These are phyloP conservation scores for Notarius quadriscutis DNA, from an alignment of 2,113 vertebrate genomes.

Conservation along the genomic window DNA sequence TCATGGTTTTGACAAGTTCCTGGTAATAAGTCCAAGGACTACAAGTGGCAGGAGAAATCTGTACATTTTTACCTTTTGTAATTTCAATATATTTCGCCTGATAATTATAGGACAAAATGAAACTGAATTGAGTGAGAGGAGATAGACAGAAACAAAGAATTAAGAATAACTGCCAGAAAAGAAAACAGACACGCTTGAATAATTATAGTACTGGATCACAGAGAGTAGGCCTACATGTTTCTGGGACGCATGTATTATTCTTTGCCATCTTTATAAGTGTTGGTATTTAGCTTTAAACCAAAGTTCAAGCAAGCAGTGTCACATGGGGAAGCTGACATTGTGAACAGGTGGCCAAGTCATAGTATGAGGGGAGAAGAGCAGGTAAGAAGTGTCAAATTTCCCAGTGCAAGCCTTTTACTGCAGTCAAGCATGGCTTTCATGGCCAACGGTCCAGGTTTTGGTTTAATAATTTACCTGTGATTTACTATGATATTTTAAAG, in stretches of 20 bases:
- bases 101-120: neutral
- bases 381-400: conserved; percentile 65
- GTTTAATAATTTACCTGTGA: conserved; percentile 2
- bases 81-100: neutral
- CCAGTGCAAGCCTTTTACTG: conserved; percentile 56
- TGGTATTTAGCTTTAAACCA: neutral
- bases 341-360: conserved; percentile 62
- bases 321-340: conserved; percentile 18
- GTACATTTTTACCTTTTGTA: neutral
- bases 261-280: neutral
- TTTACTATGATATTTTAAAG: neutral
- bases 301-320: conserved; percentile 47
- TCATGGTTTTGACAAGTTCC: conserved; percentile 57
- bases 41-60: neutral
- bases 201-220: neutral
- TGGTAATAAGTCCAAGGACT: conserved; percentile 30
- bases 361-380: conserved; percentile 23
- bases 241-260: neutral
- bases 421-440: conserved; percentile 49
- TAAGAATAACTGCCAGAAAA: neutral
- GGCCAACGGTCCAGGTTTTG: conserved; percentile 57
- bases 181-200: neutral
- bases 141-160: neutral
- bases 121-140: neutral
- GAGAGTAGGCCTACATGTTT: neutral